A percentile compares a stretch with the other conserved stretches of the same genome.
Conservation (phyloP, 2,888 invertebrate species). For the Xylota sylvarum region DNA sequence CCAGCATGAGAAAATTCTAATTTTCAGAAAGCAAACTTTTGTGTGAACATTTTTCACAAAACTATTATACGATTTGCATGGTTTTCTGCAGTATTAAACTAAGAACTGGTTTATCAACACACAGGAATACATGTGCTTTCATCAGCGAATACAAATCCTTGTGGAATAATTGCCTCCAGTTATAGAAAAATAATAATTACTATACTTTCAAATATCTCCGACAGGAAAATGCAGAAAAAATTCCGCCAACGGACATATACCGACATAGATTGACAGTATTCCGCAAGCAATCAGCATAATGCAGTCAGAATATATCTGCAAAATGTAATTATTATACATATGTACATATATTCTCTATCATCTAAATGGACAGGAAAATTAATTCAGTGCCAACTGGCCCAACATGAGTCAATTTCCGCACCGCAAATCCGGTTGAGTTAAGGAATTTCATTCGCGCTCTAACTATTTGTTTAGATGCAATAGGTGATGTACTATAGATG, state of each 20-base stretch:
- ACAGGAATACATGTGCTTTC: too few relatives aligned
- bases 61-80: too few relatives aligned
- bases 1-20: too few relatives aligned
- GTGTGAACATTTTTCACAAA: too few relatives aligned
- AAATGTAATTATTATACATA: constrained; percentile 23
- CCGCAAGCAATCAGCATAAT: constrained; percentile 11
- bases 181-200: neutral
- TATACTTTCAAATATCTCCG: neutral
- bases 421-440: constrained; percentile 38
- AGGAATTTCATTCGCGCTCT: constrained; percentile 20
- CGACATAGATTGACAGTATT: neutral
- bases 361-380: constrained; percentile 39
- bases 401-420: constrained; percentile 35
- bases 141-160: too few relatives aligned
- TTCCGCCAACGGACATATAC: neutral
- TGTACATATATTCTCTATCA: constrained; percentile 3
- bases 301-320: neutral
- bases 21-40: too few relatives aligned
- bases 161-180: too few relatives aligned
- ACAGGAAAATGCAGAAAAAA: neutral
- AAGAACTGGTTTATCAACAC: too few relatives aligned
- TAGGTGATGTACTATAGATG: neutral
- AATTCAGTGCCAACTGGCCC: constrained; percentile 32
- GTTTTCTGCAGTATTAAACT: too few relatives aligned
- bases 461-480: constrained; percentile 11